Conservation (phyloP, 2,797 vertebrate genomes). For the Hippoglossus hippoglossus region DNA sequence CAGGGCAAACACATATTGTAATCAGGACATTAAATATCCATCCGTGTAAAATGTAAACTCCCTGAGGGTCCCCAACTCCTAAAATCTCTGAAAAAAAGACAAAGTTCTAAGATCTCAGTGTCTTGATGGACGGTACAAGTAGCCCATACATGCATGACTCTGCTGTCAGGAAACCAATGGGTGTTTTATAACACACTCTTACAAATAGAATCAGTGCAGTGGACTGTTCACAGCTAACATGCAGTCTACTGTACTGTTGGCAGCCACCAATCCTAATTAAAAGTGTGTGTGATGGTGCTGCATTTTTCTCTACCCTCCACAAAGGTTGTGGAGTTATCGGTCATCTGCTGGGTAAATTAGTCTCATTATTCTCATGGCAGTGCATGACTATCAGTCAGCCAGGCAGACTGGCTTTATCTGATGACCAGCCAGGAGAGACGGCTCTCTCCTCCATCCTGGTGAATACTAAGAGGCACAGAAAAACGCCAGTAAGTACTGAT, state of each 20-base stretch:
- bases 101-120: background rate
- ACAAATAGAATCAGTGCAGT: background rate
- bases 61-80: background rate
- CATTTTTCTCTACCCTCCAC: constrained; percentile 45
- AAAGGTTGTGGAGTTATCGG: constrained; percentile 78
- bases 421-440: constrained; percentile 64
- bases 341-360: constrained; percentile 83
- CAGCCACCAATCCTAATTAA: constrained; percentile 60
- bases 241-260: constrained; percentile 6
- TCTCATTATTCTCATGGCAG: constrained; percentile 78
- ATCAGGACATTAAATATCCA: no score
- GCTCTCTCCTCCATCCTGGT: constrained; percentile 38
- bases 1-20: no score
- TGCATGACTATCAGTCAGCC: constrained; percentile 77
- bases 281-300: constrained; percentile 53
- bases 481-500: constrained; percentile 8
- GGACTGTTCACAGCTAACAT: background rate
- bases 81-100: background rate
- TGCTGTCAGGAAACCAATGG: background rate
- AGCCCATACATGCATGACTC: background rate
- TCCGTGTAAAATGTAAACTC: background rate
- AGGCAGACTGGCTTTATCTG: constrained; percentile 76
- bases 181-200: background rate
- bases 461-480: constrained; percentile 25
- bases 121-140: constrained; percentile 2